These are phyloP conservation scores for Eugnorisma glareosa DNA, from an alignment of 2,888 invertebrate genomes.

Conservation along the genomic window DNA sequence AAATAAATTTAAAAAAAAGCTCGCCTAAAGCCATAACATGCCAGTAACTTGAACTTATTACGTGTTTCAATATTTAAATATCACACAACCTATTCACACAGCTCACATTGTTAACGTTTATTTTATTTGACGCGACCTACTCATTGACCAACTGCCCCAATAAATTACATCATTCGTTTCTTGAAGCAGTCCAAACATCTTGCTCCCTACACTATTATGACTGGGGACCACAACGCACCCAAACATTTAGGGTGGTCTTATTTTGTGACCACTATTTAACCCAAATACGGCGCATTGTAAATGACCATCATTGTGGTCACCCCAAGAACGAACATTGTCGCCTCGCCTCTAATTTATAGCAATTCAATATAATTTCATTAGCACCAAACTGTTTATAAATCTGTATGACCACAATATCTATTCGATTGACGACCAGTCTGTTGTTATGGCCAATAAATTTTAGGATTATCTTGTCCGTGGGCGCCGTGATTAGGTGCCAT, in stretches of 20 bases:
- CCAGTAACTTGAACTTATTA: conserved; percentile 31
- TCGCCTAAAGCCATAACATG: conserved; percentile 31
- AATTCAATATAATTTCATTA: conserved; percentile 89
- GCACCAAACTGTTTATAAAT: conserved; percentile 85
- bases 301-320: conserved; percentile 79
- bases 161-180: conserved; percentile 72
- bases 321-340: conserved; percentile 79
- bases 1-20: conserved; percentile 16
- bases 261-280: conserved; percentile 81
- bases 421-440: conserved; percentile 85
- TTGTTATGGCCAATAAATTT: conserved; percentile 88
- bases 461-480: conserved; percentile 88
- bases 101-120: conserved; percentile 49
- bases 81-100: conserved; percentile 12
- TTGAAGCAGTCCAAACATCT: conserved; percentile 72
- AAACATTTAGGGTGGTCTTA: conserved; percentile 84
- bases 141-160: conserved; percentile 69
- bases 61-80: conserved; percentile 17
- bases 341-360: conserved; percentile 82
- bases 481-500: conserved; percentile 85
- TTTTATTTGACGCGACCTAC: conserved; percentile 63
- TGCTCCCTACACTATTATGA: conserved; percentile 71
- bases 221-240: conserved; percentile 68
- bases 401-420: conserved; percentile 80
- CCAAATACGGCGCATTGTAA: conserved; percentile 82